Evolutionary conservation across 2,797 vertebrate species (phyloP).

Genomic region (Pitangus sulphuratus): DNA sequence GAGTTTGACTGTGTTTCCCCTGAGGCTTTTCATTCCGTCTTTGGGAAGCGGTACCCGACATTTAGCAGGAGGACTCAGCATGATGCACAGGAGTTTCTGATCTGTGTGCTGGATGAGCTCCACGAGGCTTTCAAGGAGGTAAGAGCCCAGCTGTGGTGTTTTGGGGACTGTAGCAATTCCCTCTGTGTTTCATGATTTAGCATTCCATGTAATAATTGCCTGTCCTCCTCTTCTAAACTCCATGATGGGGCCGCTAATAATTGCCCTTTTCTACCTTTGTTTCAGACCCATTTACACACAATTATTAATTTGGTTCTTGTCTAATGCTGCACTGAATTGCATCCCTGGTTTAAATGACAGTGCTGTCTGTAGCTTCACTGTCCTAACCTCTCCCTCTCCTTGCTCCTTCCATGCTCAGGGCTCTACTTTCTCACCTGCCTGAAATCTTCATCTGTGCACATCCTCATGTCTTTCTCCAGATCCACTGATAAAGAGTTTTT

Average conservation of each 20-base stretch:
- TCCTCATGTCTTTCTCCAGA: neutral
- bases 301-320: neutral
- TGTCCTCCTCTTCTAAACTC: neutral
- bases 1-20: constrained; percentile 77
- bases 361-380: neutral
- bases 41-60: constrained; percentile 77
- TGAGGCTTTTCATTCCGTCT: constrained; percentile 69
- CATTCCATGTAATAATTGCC: neutral
- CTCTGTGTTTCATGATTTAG: neutral
- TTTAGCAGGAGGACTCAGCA: constrained; percentile 83
- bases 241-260: neutral
- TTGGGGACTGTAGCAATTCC: neutral
- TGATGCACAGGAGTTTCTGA: constrained; percentile 88
- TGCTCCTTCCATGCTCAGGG: neutral
- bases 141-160: neutral
- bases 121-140: constrained; percentile 85
- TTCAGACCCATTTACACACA: neutral
- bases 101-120: constrained; percentile 84
- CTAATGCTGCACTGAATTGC: neutral
- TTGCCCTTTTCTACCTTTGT: neutral
- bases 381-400: neutral
- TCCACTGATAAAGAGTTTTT: neutral
- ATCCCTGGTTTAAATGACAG: neutral
- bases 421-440: neutral
- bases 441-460: neutral